A percentile compares a stretch with the other conserved stretches of the same genome.
phyloP scores from a whole-genome alignment of 2,797 vertebrate species.

The Ammospiza maritima region DNA sequence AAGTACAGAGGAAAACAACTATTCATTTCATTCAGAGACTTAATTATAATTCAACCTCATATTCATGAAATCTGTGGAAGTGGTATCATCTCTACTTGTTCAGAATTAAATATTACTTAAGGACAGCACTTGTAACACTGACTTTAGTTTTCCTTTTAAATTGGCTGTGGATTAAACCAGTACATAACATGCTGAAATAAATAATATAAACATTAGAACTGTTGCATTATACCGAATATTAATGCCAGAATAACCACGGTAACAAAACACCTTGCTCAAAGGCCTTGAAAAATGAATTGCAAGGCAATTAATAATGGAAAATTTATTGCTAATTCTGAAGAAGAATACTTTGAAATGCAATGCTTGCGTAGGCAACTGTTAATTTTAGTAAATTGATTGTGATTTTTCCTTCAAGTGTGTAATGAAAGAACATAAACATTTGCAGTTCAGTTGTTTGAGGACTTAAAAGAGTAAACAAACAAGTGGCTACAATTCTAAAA shows the following conservation, averaged over 20 bases:
- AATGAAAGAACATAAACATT: conserved; percentile 2
- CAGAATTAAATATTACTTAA: neutral
- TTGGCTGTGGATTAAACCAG: neutral
- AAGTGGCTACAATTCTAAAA: neutral
- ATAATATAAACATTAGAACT: neutral
- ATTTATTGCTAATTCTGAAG: neutral
- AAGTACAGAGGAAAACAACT: neutral
- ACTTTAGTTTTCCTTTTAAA: neutral
- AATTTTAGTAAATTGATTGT: neutral
- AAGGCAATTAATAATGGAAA: neutral
- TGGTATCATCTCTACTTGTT: neutral
- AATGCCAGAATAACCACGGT: neutral
- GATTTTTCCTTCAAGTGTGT: conserved; percentile 8
- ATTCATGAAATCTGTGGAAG: neutral
- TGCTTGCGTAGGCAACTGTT: neutral
- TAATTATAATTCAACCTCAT: neutral
- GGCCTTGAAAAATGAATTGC: neutral
- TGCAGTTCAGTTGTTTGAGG: neutral
- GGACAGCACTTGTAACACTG: neutral
- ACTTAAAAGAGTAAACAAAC: neutral
- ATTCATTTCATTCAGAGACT: neutral
- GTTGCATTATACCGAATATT: neutral
- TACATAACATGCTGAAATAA: neutral
- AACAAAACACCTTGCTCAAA: neutral
- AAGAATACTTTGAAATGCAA: neutral